These are phyloP conservation scores for Nomada hirtipes DNA, from an alignment of 2,888 invertebrate species.

Conservation along the genomic window DNA sequence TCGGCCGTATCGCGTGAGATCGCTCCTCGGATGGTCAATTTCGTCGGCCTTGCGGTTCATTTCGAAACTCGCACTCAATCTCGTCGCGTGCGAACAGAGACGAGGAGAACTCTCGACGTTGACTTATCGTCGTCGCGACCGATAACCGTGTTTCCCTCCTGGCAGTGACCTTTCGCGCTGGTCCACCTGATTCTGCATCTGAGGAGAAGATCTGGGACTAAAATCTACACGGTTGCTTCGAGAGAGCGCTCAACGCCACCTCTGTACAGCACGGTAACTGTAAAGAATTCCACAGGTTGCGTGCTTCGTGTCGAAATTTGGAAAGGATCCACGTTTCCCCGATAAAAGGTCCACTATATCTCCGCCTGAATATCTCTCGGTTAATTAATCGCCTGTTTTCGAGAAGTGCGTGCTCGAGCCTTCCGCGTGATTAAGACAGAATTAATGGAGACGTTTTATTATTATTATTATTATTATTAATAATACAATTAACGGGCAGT, in stretches of 20 bases:
- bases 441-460: constrained; percentile 17
- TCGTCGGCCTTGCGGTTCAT: constrained; percentile 62
- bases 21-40: constrained; percentile 19
- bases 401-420: background rate
- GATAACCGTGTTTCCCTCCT: constrained; percentile 28
- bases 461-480: no score
- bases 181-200: constrained; percentile 13
- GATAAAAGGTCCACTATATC: background rate
- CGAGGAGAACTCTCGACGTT: constrained; percentile 16
- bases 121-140: constrained; percentile 36
- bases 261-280: no score
- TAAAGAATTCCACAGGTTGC: background rate
- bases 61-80: constrained; percentile 35
- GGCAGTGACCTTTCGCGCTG: background rate
- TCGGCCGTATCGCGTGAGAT: constrained; percentile 29
- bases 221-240: no score
- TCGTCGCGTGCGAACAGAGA: no score
- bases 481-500: no score
- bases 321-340: no score
- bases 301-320: background rate
- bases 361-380: background rate
- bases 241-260: no score
- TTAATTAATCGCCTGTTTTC: background rate
- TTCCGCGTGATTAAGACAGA: constrained; percentile 5
- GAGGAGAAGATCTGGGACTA: no score